Evolutionary conservation across 2,797 vertebrate species (phyloP), one percentile per base, ranked within the genome.

Genomic region (Iguana delicatissima): DNA sequence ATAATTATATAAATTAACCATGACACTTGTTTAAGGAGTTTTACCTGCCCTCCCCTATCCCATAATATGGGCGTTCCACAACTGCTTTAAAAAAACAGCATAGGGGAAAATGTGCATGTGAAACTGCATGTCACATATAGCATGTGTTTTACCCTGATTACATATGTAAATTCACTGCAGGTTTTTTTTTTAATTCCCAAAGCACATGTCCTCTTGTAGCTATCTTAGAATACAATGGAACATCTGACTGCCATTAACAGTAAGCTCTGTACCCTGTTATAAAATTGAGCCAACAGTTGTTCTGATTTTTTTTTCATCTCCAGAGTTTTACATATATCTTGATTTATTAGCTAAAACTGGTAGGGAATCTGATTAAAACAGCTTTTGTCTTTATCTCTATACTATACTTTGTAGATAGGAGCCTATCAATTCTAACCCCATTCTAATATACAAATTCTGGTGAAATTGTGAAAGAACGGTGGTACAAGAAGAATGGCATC

Each of bases 401-500:
- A 57, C n/a, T 77, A 38, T 77, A 38, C n/a, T 86, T 55, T 77
- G 67, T 14, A 90, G 29, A 22, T 20, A 86, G 29, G 55, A 26
- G 20, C 46, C 38, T 67, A 89, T 50, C 50, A 77, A 72, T 57
- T 52, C 13, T 74, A 69, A 74, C 50, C 52, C 3, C 0, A 32
- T 69, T 69, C 67, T 1, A 83, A 77, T 35, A 67, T 69, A 85
- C 32, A 26, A 26, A 14, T 90, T 59, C 22, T 85, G 87, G 42
- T 90, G 91, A 62, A 91, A 91, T 90, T 95, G 87, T 91, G 92
- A 93, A 94, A 89, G 50, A 72, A 93, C 0, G 69, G 10, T 64
- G 73, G 88, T 16, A 35, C 50, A 86, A 85, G 89, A 94, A 85
- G 93, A 90, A 94, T 94, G 92, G 89, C 88, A 94, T 20, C 74